Evolutionary conservation across 2,888 invertebrate genomes (phyloP), one percentile per base, ranked within the genome.

Genomic region (Poecilus cupreus): DNA sequence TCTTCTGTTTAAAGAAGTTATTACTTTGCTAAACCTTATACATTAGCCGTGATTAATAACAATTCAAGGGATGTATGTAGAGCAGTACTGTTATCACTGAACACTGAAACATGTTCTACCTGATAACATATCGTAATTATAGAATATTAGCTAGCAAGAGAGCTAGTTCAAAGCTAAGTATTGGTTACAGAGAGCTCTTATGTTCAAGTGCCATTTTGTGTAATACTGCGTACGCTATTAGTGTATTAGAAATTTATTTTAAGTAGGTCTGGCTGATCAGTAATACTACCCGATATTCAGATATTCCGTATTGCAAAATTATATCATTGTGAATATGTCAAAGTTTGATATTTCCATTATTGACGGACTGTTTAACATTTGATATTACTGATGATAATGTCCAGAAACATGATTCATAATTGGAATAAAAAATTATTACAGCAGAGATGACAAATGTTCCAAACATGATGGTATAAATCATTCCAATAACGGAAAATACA

Each of bases 71-170:
- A 24, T 60, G 26, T n/a, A 60, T 68, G 32, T 37, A 32, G 18
- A 37, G 64, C 37, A 32, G 20, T 32, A 32, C 11, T 13, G 64
- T 68, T 68, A 68, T 68, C 64, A 37, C 2, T 68, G 37, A 68
- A 68, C 37, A 18, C 37, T 68, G 64, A 37, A 32, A 32, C 64
- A 32, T 68, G 64, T 68, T 68, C 16, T 37, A 39, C 64, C 37
- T 68, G 37, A 68, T 68, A 68, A 37, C 64, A 68, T 18, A 68
- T 68, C 32, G 18, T 68, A 68, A 68, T 68, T 37, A 68, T 68
- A 37, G 18, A 68, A 37, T 37, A 68, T 68, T 68, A 68, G 64
- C 39, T 32, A 37, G 2, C 37, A 37, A 37, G 20, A 72, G 72
- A 46, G 22, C 13, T 13, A 22, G 43, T 46, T 46, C 46, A 72